Conservation (phyloP, 1,140 invertebrate genomes). For the Eupeodes corollae region DNA sequence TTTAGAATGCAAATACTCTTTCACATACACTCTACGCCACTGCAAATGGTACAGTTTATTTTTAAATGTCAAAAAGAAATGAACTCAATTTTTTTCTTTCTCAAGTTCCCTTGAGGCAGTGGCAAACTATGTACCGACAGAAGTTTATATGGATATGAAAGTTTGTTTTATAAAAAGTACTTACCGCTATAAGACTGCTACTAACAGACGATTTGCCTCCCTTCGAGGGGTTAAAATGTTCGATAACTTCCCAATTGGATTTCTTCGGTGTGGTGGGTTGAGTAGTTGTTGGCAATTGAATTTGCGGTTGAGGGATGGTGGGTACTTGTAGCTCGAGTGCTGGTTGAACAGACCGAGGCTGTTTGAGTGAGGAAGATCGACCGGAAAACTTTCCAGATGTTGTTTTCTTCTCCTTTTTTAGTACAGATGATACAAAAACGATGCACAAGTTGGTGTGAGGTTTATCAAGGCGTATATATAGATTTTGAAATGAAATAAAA, state of each 20-base stretch:
- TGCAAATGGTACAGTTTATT: too few relatives aligned
- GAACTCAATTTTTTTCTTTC: too few relatives aligned
- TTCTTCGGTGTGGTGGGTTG: conserved; percentile 55
- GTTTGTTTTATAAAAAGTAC: conserved; percentile 12
- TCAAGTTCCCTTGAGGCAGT: too few relatives aligned
- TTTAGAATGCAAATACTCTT: neutral
- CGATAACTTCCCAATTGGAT: conserved; percentile 80
- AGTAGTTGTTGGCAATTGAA: conserved; percentile 39
- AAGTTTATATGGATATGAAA: neutral
- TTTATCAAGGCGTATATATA: too few relatives aligned
- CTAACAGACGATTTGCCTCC: conserved; percentile 40
- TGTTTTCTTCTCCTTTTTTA: conserved; percentile 2
- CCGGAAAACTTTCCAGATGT: conserved; percentile 29
- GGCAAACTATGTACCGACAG: neutral
- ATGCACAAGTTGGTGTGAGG: neutral
- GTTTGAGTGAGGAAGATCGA: conserved; percentile 35
- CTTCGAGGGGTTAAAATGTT: conserved; percentile 55
- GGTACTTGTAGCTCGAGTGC: conserved; percentile 33
- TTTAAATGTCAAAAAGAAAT: too few relatives aligned
- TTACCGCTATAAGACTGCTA: conserved; percentile 44
- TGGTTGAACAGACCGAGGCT: conserved; percentile 21
- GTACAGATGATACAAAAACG: neutral
- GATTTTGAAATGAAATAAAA: neutral
- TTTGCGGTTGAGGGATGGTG: conserved; percentile 15
- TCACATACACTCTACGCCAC: neutral